A percentile compares a stretch with the other conserved stretches of the same genome.
These are phyloP conservation scores for Antechinus flavipes DNA, from an alignment of 2,113 vertebrate genomes.

Conservation along the genomic window DNA sequence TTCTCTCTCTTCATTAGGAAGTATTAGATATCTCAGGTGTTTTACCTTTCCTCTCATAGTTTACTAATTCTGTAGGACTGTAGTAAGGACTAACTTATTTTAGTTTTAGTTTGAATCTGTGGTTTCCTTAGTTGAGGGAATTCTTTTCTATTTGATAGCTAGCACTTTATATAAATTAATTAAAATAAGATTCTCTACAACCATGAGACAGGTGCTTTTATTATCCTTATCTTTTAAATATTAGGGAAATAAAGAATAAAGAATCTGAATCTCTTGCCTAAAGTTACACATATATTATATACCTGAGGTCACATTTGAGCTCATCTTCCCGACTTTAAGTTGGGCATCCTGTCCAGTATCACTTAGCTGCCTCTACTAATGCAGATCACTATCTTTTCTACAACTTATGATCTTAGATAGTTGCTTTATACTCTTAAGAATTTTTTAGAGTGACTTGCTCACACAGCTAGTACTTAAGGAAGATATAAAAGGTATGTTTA, in stretches of 20 bases:
- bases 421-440: background rate
- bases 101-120: too few species aligned
- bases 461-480: background rate
- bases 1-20: background rate
- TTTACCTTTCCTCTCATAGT: background rate
- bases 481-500: background rate
- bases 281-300: background rate
- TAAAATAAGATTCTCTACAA: background rate
- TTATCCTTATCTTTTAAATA: background rate
- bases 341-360: background rate
- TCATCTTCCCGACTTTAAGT: background rate
- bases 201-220: background rate
- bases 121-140: too few species aligned
- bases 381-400: background rate
- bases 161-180: background rate
- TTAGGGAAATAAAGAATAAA: background rate
- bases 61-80: background rate
- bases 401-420: too few species aligned
- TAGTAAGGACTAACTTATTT: background rate
- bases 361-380: background rate
- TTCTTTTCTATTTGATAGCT: background rate
- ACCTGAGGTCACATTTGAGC: background rate
- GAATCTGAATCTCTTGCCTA: background rate
- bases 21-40: background rate
- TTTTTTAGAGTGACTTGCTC: background rate